Evolutionary conservation across 2,797 vertebrate genomes (phyloP).

Genomic region (Crocodylus rhombifer): DNA sequence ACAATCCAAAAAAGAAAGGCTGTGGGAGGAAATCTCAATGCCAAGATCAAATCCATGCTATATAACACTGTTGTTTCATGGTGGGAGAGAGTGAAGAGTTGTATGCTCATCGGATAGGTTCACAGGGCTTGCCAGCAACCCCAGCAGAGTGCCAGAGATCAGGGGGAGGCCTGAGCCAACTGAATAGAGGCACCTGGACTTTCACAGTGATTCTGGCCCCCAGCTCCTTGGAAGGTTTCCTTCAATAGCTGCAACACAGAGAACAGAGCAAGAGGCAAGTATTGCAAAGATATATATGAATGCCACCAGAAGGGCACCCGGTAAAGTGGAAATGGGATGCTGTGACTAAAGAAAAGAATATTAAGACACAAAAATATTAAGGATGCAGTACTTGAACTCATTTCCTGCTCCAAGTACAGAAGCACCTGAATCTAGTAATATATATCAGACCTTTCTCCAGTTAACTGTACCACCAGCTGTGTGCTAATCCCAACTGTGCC

Average conservation of each 20-base stretch:
- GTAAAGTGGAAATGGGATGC: not conserved
- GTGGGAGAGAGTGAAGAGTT: not conserved
- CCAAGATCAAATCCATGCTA: not conserved
- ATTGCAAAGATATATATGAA: accelerated
- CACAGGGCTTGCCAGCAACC: not conserved
- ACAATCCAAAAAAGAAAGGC: not conserved
- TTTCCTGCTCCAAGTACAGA: accelerated
- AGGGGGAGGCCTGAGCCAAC: not conserved
- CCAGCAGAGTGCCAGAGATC: not conserved
- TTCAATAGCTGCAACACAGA: not conserved
- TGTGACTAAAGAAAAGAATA: not conserved
- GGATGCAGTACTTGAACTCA: too few relatives aligned
- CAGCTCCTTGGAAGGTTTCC: not conserved
- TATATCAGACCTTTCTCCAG: not conserved
- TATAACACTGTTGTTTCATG: not conserved
- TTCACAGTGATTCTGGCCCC: not conserved
- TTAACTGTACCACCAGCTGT: accelerated
- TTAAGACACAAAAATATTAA: too few relatives aligned
- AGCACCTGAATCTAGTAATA: accelerated
- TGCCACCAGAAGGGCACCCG: not conserved
- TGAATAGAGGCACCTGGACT: not conserved
- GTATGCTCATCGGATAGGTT: not conserved
- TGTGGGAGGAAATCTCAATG: not conserved
- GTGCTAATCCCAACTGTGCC: not conserved
- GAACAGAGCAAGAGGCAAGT: not conserved